Conservation (phyloP, 2,888 invertebrate species). For the Ormyrus nitidulus region DNA sequence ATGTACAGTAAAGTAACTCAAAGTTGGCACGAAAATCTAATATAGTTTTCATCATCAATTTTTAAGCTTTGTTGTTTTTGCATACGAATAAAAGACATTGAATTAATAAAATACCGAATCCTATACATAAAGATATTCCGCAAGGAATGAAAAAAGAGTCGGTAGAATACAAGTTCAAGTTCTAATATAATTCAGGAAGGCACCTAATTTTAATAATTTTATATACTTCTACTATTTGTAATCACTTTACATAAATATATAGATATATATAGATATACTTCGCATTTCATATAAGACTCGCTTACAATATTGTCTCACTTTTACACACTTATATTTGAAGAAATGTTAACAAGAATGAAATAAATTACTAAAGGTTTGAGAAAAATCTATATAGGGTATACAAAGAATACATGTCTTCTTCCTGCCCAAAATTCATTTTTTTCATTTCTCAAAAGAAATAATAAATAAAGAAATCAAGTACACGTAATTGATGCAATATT, state of each 20-base stretch:
- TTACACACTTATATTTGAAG: constrained; percentile 55
- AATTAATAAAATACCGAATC: constrained; percentile 24
- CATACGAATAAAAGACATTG: not conserved
- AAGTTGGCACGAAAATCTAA: constrained; percentile 44
- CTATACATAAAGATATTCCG: constrained; percentile 18
- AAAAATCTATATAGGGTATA: constrained; percentile 33
- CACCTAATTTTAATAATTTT: constrained; percentile 66
- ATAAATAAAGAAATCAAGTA: constrained; percentile 19
- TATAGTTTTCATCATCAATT: constrained; percentile 4
- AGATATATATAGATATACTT: constrained; percentile 56
- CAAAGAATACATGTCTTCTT: constrained; percentile 35
- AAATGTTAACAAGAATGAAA: constrained; percentile 50
- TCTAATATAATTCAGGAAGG: constrained; percentile 66
- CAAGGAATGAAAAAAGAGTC: constrained; percentile 42
- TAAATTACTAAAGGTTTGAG: constrained; percentile 61
- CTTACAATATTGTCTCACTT: constrained; percentile 67
- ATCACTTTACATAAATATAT: constrained; percentile 52
- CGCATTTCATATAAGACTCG: constrained; percentile 55
- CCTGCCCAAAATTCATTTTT: constrained; percentile 33
- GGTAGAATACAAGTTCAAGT: constrained; percentile 61
- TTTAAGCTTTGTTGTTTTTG: not conserved
- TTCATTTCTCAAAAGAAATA: constrained; percentile 25
- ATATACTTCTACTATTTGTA: constrained; percentile 56
- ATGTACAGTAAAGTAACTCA: constrained; percentile 18
- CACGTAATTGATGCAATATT: constrained; percentile 32